These are phyloP conservation scores for Brachypodius melanocephalos DNA, from an alignment of 2,113 vertebrate species.

Conservation along the genomic window DNA sequence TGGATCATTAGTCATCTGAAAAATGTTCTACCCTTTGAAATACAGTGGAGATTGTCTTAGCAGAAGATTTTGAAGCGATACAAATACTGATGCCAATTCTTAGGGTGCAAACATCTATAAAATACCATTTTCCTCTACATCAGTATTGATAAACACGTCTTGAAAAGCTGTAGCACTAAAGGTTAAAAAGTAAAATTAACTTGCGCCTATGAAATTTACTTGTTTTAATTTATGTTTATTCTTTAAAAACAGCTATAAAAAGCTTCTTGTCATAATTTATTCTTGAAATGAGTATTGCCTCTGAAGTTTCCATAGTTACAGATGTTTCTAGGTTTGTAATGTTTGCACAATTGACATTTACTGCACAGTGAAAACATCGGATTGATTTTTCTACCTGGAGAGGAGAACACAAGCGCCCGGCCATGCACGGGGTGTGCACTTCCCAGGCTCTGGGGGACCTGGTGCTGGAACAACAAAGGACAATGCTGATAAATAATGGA, in stretches of 20 bases:
- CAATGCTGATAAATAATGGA: not conserved
- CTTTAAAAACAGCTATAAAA: not conserved
- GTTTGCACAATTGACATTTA: slow-evolving; percentile 47
- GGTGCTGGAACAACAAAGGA: not conserved
- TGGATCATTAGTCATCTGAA: not conserved
- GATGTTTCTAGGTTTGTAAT: slow-evolving; percentile 35
- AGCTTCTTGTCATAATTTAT: slow-evolving; percentile 33
- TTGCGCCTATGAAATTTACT: not conserved
- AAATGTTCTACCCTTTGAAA: not conserved
- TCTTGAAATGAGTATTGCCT: not conserved
- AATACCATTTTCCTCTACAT: not conserved
- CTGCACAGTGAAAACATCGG: not conserved
- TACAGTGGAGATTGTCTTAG: not conserved
- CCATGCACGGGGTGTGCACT: fast-evolving
- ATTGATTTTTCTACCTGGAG: slow-evolving; percentile 3
- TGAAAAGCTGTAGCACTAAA: not conserved
- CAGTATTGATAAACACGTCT: not conserved
- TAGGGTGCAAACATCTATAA: not conserved
- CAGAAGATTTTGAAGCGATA: not conserved
- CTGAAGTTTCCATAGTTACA: slow-evolving; percentile 57
- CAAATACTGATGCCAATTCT: not conserved
- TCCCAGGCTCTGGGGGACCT: not conserved
- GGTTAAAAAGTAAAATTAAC: not conserved
- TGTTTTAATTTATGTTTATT: slow-evolving; percentile 1
- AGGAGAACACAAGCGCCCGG: not conserved